phyloP scores from a whole-genome alignment of 2,113 vertebrate genomes.

The Sterrhoptilus dennistouni region DNA sequence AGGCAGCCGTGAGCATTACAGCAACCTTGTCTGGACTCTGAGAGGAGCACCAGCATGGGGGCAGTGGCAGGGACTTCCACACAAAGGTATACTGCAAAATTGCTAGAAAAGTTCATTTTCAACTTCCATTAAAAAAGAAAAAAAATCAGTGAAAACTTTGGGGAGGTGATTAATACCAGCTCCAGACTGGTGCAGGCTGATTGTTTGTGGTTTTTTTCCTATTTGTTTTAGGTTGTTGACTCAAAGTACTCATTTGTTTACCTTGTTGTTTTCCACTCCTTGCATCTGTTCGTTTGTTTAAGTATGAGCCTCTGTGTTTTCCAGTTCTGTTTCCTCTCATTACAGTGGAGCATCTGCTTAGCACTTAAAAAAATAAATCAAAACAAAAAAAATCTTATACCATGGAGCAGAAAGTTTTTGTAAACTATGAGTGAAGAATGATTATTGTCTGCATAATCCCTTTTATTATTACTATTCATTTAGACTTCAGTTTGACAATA shows the following conservation, averaged over 20 bases:
- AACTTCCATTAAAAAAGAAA: not conserved
- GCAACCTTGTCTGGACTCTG: not conserved
- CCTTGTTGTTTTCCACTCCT: constrained; percentile 59
- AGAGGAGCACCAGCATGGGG: not conserved
- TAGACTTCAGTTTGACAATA: not conserved
- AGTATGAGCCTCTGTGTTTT: constrained; percentile 47
- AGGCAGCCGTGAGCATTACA: not conserved
- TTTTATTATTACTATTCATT: not conserved
- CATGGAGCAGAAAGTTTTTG: not conserved
- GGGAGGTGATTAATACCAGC: not conserved
- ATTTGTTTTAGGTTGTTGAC: constrained; percentile 50
- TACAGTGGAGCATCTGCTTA: constrained; percentile 68
- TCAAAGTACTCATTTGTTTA: constrained; percentile 68
- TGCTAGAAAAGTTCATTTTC: not conserved
- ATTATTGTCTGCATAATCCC: not conserved
- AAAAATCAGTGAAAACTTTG: not conserved
- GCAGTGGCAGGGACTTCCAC: not conserved
- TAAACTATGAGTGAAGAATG: not conserved
- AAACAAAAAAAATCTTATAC: constrained; percentile 22
- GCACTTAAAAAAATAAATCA: constrained; percentile 43
- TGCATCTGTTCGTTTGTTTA: constrained; percentile 75
- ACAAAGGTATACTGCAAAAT: not conserved
- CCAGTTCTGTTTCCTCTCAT: constrained; percentile 63
- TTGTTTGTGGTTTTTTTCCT: not conserved
- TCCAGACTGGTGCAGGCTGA: not conserved